Evolutionary conservation across 1,140 invertebrate genomes (phyloP).

Genomic region (Cylas formicarius): DNA sequence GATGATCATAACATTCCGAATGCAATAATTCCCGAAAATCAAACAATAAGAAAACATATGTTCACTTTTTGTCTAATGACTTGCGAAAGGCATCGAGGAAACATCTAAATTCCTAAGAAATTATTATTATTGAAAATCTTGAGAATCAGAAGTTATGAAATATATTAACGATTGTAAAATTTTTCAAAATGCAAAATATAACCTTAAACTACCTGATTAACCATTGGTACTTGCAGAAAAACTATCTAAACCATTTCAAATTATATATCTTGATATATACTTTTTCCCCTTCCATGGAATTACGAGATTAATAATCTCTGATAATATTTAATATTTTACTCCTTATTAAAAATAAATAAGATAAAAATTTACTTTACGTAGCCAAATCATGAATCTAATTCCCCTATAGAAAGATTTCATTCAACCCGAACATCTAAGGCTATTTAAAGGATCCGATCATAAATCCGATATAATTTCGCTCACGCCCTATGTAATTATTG

Average conservation of each 20-base stretch:
- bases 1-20: neutral
- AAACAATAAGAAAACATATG: neutral
- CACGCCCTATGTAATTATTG: constrained; percentile 26
- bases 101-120: neutral
- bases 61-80: neutral
- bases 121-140: neutral
- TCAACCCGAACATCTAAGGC: constrained; percentile 32
- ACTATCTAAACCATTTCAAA: constrained; percentile 20
- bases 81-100: constrained; percentile 3
- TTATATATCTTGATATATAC: constrained; percentile 16
- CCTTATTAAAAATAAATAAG: constrained; percentile 29
- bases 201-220: constrained; percentile 5
- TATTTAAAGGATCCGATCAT: constrained; percentile 29
- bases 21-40: neutral
- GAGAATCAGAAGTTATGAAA: constrained; percentile 10
- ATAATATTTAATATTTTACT: constrained; percentile 24
- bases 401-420: constrained; percentile 32
- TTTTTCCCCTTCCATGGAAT: constrained; percentile 20
- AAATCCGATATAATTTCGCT: no score
- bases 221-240: constrained; percentile 9
- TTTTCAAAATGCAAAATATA: constrained; percentile 14
- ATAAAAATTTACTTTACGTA: no score
- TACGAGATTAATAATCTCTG: constrained; percentile 19
- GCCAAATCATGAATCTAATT: no score
- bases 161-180: constrained; percentile 13